These are phyloP conservation scores for Poecilia wingei DNA, from an alignment of 2,797 vertebrate genomes.

Conservation along the genomic window DNA sequence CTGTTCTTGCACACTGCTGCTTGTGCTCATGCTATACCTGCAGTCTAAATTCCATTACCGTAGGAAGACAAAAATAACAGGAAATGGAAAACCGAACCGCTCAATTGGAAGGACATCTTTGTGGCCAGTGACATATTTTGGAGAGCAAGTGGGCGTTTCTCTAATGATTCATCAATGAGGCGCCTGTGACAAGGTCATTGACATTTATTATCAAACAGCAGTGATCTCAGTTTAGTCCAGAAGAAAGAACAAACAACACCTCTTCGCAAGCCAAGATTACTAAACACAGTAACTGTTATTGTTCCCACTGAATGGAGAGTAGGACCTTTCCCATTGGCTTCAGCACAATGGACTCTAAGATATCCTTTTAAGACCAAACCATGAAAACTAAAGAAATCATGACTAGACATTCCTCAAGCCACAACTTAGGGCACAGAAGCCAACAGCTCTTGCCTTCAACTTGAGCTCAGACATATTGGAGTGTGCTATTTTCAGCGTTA, in stretches of 20 bases:
- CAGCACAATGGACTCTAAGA: constrained; percentile 43
- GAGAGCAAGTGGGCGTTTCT: background rate
- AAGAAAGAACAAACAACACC: background rate
- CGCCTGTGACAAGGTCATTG: background rate
- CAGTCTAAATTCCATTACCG: background rate
- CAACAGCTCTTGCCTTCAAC: constrained; percentile 30
- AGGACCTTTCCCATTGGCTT: constrained; percentile 14
- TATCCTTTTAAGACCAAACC: constrained; percentile 43
- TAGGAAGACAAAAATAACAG: background rate
- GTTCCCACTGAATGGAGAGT: constrained; percentile 11
- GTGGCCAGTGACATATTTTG: background rate
- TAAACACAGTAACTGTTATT: constrained; percentile 1
- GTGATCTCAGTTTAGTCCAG: background rate
- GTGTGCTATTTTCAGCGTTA: constrained; percentile 68
- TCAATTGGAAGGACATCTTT: background rate
- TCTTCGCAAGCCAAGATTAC: constrained; percentile 6
- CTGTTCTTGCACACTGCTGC: background rate
- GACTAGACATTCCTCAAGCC: constrained; percentile 58
- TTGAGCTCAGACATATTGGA: constrained; percentile 40
- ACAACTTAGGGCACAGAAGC: constrained; percentile 37
- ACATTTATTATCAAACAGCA: background rate
- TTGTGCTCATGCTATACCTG: too few relatives aligned
- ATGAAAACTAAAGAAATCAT: constrained; percentile 48
- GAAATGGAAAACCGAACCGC: background rate
- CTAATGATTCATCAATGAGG: background rate